These are phyloP conservation scores for Caenorhabditis inopinata DNA, from an alignment of 1,140 invertebrate species.

Conservation along the genomic window DNA sequence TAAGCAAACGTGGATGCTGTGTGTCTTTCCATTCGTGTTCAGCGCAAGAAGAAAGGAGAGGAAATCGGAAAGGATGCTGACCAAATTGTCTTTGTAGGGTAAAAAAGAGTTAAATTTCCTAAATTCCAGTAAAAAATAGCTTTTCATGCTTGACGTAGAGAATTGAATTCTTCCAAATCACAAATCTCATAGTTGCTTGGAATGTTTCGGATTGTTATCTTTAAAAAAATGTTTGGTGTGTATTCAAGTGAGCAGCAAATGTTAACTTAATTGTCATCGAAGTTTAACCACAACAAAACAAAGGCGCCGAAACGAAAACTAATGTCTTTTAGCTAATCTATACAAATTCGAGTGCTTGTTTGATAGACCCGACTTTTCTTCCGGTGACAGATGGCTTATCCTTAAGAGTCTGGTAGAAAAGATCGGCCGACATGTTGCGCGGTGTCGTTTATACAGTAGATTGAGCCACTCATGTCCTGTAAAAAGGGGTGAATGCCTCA, in stretches of 20 bases:
- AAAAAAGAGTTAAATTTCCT: background rate
- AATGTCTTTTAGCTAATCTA: background rate
- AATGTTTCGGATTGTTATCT: too few relatives aligned
- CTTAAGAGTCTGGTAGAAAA: background rate
- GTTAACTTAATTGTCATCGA: too few relatives aligned
- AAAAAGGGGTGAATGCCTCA: too few relatives aligned
- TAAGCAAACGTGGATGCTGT: conserved; percentile 10
- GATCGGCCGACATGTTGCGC: conserved; percentile 12
- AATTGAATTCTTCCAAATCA: too few relatives aligned
- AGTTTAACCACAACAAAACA: background rate
- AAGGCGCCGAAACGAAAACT: background rate
- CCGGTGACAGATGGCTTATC: conserved; percentile 24
- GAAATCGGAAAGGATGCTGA: background rate
- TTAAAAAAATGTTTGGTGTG: too few relatives aligned
- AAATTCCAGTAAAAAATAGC: background rate
- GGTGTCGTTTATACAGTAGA: background rate
- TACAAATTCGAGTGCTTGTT: conserved; percentile 23
- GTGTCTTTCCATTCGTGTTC: conserved; percentile 30
- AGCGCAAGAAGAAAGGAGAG: background rate
- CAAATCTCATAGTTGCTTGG: too few relatives aligned
- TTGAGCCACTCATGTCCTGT: background rate
- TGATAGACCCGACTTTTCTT: conserved; percentile 8
- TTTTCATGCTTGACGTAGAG: too few relatives aligned
- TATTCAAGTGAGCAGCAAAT: too few relatives aligned
- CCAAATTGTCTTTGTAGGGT: conserved; percentile 5